Evolutionary conservation across 2,888 invertebrate species (phyloP).

Genomic region (Beris chalybata): DNA sequence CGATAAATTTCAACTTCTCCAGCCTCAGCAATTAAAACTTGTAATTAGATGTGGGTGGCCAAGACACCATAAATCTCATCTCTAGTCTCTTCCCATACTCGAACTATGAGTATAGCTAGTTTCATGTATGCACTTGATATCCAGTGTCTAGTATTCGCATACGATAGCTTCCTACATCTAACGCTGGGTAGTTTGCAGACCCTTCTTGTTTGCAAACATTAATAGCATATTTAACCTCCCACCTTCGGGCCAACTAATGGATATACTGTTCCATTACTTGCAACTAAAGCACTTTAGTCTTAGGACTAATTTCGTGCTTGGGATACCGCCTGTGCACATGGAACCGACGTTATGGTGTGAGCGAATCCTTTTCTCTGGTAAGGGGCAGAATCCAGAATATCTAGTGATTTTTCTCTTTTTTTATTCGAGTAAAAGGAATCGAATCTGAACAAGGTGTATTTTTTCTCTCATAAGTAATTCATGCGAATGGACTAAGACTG

Average conservation of each 20-base stretch:
- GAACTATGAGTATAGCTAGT: conserved; percentile 18
- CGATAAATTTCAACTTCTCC: conserved; percentile 29
- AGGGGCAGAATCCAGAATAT: too few relatives aligned
- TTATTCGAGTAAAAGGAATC: too few relatives aligned
- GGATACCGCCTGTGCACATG: conserved; percentile 2
- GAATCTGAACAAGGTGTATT: too few relatives aligned
- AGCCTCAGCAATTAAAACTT: conserved; percentile 42
- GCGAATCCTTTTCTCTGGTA: too few relatives aligned
- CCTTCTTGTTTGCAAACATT: conserved; percentile 33
- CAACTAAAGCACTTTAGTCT: conserved; percentile 32
- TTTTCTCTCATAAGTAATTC: too few relatives aligned
- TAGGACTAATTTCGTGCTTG: conserved; percentile 27
- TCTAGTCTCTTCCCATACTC: conserved; percentile 12
- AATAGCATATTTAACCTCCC: conserved; percentile 36
- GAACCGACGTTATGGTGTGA: too few relatives aligned
- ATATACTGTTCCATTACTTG: conserved; percentile 23
- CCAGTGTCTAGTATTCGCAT: not conserved
- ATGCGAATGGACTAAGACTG: too few relatives aligned
- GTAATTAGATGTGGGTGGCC: conserved; percentile 42
- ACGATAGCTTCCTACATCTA: conserved; percentile 19
- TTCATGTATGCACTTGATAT: conserved; percentile 21
- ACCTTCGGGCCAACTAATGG: conserved; percentile 34
- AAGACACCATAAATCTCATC: conserved; percentile 42
- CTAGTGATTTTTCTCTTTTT: too few relatives aligned
- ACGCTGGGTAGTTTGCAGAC: conserved; percentile 12